Evolutionary conservation across 2,797 vertebrate species (phyloP).

Genomic region (Hoplostethus mediterraneus): DNA sequence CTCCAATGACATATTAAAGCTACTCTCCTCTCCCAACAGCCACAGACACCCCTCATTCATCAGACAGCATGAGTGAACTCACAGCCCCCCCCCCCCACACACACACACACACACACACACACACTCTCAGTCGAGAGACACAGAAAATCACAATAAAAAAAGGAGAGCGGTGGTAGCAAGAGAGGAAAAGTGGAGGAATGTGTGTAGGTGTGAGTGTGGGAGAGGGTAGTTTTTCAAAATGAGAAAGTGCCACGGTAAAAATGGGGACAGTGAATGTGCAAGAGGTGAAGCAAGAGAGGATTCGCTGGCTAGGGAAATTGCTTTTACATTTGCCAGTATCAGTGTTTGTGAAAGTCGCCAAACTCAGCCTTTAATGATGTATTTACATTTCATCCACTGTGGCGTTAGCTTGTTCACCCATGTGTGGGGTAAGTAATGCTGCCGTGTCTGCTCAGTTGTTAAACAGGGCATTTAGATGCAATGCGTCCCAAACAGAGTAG

Average conservation of each 20-base stretch:
- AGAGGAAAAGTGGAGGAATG: neutral
- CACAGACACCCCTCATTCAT: slow-evolving; percentile 78
- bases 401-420: slow-evolving; percentile 73
- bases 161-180: neutral
- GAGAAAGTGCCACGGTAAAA: slow-evolving; percentile 49
- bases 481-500: slow-evolving; percentile 58
- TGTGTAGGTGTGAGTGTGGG: slow-evolving; percentile 16
- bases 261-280: slow-evolving; percentile 25
- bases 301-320: slow-evolving; percentile 60
- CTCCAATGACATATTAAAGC: slow-evolving; percentile 80
- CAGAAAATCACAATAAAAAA: slow-evolving; percentile 48
- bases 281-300: slow-evolving; percentile 59
- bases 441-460: slow-evolving; percentile 73
- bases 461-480: slow-evolving; percentile 74
- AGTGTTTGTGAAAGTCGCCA: slow-evolving; percentile 72
- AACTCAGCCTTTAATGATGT: slow-evolving; percentile 71
- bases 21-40: slow-evolving; percentile 74
- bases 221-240: slow-evolving; percentile 52
- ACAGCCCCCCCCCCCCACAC: slow-evolving; percentile 6
- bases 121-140: slow-evolving; percentile 25
- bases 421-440: slow-evolving; percentile 71
- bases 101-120: neutral
- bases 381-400: slow-evolving; percentile 77
- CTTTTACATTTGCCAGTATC: slow-evolving; percentile 57
- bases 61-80: slow-evolving; percentile 65